These are phyloP conservation scores for Dasypus novemcinctus DNA, from an alignment of 2,113 vertebrate species.

Conservation along the genomic window DNA sequence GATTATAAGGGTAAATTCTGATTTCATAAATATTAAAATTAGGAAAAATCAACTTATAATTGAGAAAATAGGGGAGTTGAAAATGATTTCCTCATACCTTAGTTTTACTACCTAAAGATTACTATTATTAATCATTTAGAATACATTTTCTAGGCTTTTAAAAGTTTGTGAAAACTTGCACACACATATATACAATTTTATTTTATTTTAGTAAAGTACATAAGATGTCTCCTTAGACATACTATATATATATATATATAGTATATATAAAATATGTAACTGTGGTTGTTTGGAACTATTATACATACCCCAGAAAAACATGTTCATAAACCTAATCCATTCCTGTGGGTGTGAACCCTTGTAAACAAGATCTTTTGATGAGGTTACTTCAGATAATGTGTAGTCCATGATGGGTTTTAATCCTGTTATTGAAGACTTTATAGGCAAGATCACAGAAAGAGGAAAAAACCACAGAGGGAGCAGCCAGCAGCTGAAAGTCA, in stretches of 20 bases:
- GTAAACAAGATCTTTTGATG: too few species aligned
- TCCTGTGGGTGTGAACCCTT: too few species aligned
- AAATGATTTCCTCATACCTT: background rate
- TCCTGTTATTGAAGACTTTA: too few species aligned
- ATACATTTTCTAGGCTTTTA: background rate
- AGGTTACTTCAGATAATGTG: too few species aligned
- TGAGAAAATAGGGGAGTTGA: background rate
- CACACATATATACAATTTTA: background rate
- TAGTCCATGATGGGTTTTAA: too few species aligned
- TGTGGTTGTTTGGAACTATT: too few species aligned
- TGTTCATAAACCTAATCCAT: too few species aligned
- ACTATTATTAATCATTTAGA: background rate
- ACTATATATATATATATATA: background rate
- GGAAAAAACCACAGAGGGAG: too few species aligned
- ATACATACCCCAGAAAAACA: too few species aligned
- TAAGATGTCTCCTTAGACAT: background rate
- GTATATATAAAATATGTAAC: background rate
- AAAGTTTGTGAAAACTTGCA: background rate
- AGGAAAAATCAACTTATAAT: background rate
- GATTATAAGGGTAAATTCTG: constrained; percentile 24
- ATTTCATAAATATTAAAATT: constrained; percentile 30
- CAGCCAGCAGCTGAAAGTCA: too few species aligned
- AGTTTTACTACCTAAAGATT: background rate
- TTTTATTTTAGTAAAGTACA: background rate
- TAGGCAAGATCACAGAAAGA: too few species aligned